These are phyloP conservation scores for Kradibia gibbosae DNA, from an alignment of 1,140 invertebrate species.

Conservation along the genomic window DNA sequence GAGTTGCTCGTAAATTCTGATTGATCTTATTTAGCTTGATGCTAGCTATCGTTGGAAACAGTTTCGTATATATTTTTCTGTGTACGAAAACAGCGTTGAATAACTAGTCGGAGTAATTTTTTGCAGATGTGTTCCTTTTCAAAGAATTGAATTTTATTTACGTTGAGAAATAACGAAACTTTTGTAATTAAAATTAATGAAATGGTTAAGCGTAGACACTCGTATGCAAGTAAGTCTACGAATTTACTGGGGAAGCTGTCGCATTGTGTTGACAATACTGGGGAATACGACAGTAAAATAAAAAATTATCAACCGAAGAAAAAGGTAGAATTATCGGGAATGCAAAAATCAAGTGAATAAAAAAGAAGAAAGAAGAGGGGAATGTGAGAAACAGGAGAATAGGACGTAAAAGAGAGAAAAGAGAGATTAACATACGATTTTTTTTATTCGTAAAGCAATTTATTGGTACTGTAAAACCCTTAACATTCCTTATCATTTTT, in stretches of 20 bases:
- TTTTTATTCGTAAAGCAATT: neutral
- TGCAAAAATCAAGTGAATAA: neutral
- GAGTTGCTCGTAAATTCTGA: conserved; percentile 4
- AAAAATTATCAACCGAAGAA: neutral
- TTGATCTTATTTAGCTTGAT: conserved; percentile 19
- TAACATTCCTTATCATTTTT: neutral
- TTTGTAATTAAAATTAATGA: conserved; percentile 4
- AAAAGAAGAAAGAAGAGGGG: neutral
- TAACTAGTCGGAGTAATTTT: neutral
- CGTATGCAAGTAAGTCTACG: neutral
- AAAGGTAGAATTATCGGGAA: neutral
- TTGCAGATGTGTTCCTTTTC: neutral
- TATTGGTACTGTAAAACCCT: neutral
- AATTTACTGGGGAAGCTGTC: neutral
- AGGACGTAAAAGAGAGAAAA: neutral
- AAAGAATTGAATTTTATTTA: neutral
- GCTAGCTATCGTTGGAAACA: neutral
- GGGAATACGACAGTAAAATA: neutral
- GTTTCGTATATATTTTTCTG: neutral
- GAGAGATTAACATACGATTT: conserved; percentile 11
- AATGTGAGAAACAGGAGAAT: neutral
- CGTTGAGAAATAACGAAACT: neutral
- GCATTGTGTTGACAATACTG: neutral
- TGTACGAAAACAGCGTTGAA: neutral
- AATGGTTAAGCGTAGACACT: neutral